Evolutionary conservation across 37 sponge, comb jelly and placozoan genomes (phyloP), one percentile per base, ranked within the genome.

Genomic region (Axinella damicornis): DNA sequence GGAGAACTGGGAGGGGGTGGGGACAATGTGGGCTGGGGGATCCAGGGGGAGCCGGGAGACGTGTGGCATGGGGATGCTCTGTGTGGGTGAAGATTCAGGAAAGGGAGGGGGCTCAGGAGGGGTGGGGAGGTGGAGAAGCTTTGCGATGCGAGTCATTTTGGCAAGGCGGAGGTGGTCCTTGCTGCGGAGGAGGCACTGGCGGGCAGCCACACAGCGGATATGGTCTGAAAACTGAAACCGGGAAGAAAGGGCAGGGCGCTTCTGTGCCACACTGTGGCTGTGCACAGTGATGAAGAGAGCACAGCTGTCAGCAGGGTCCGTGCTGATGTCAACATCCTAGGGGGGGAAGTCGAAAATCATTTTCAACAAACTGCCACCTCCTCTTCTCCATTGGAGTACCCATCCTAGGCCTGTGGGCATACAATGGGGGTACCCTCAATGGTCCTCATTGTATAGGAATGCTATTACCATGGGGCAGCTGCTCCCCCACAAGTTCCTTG

Each of bases 201-300:
- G 83, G 11, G 97, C 95, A 27, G 94, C 94, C n/a, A 87, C 28
- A 61, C 97, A 96, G 21, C 92, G 80, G 46, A 96, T 96, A 83
- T 94, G 94, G 58, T 96, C 97, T 16, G 89, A 83, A 79, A 96
- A 96, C 38, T 79, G 83, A 38, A 94, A 91, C 56, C 71, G 65
- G 1, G 84, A 85, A 34, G 95, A 82, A 65, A 91, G 80, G 38
- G 87, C 70, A 5, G 95, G 94, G 0, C 65, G 53, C 35, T 68
- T 82, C 19, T 76, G 79, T 31, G 71, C 14, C 30, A 46, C 41
- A 38, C 35, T 74, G 19, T 69, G 85, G 34, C 77, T 82, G 57
- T 88, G 85, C 30, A 78, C 81, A 17, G 76, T 75, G 72, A 94
- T 76, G 82, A 55, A 91, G 40, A 94, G 84, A 57, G 84, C 55